Evolutionary conservation across 2,888 invertebrate species (phyloP), one percentile per base, ranked within the genome.

Genomic region (Hecatera dysodea): DNA sequence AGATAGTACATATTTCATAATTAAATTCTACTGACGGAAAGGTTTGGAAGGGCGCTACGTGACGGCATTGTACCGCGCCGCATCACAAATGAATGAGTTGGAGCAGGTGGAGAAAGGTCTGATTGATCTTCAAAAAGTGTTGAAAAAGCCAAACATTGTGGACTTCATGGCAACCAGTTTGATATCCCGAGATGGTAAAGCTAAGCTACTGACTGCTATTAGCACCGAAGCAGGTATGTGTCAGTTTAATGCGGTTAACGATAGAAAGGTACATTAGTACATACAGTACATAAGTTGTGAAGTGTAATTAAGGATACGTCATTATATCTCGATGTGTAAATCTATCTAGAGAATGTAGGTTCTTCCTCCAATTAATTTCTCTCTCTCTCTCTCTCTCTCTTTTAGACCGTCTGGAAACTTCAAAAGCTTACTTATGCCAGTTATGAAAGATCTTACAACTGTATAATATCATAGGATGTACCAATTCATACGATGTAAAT

Each of bases 21-120:
- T 29, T 57, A 48, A 61, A 62, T 48, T 64, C 27, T 65, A 9
- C 56, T 39, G 48, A 50, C 53, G 48, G 1, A 57, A 46, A 94
- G 94, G 94, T 53, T 82, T 93, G 29, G 93, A 93, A 86, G 95
- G 95, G 0, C 90, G 93, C 2, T 95, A 94, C 59, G 94, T 94
- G 7, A 75, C 91, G 5, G 94, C 95, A 2, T 78, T 95, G 3
- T 95, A 92, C 72, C 93, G 93, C 48, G 94, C 94, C 7, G 91
- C 92, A 33, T 66, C 84, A 2, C 88, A 93, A 77, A 88, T 82
- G 86, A 89, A 91, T 0, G 86, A 95, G 69, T 68, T 94, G 2
- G 92, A 94, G 0, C 84, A 88, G 12, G 91, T 91, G 2, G 94
- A 94, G 66, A 87, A 90, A 77, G 80, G 90, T 80, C 80, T 95